These are phyloP conservation scores for Triops cancriformis DNA, from an alignment of 1,140 invertebrate genomes.

Conservation along the genomic window DNA sequence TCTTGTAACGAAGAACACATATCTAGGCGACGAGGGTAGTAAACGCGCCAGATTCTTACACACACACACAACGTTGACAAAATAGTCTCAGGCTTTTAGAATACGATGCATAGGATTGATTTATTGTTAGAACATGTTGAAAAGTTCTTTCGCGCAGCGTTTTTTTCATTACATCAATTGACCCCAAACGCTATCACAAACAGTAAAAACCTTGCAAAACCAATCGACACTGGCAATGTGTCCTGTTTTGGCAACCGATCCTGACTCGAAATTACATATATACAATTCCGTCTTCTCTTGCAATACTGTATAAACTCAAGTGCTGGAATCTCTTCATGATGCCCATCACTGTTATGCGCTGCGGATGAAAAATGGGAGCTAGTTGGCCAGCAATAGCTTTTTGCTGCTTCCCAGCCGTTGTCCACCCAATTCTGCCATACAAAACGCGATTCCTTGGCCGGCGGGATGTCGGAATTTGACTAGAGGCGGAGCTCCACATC, in stretches of 20 bases:
- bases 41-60: neutral
- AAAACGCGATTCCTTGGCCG: neutral
- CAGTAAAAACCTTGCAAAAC: neutral
- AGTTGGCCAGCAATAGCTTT: neutral
- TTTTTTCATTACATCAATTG: neutral
- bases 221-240: neutral
- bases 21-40: neutral
- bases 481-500: slow-evolving; percentile 1
- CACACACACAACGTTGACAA: no score
- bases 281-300: neutral
- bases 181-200: neutral
- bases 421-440: neutral
- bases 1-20: no score
- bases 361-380: neutral
- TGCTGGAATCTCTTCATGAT: neutral
- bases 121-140: neutral
- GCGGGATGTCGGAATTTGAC: neutral
- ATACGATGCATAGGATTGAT: neutral
- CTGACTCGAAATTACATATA: neutral
- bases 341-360: neutral
- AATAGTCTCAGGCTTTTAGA: neutral
- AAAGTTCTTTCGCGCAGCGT: neutral
- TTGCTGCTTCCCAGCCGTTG: neutral
- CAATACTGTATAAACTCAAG: neutral
- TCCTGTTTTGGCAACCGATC: neutral